Percentiles rank a stretch among this genome's conserved stretches.
Conservation (phyloP, 2,113 vertebrate species). For the Vanacampus margaritifer region DNA sequence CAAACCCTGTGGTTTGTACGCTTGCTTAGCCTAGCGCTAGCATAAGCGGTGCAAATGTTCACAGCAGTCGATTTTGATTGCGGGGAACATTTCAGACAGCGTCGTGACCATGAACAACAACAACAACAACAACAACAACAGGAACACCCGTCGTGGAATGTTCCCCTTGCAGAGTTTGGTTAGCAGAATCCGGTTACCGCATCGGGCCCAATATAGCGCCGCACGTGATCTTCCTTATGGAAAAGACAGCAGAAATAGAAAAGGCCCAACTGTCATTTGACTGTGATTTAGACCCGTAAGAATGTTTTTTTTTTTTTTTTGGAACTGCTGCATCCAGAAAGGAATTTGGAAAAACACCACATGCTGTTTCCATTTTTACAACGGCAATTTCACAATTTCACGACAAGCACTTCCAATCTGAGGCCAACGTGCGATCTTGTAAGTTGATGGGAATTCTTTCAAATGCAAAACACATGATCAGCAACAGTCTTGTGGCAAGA, state of each 20-base stretch:
- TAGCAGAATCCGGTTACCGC: constrained; percentile 59
- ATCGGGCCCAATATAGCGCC: constrained; percentile 54
- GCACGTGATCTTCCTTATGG: constrained; percentile 47
- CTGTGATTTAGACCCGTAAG: constrained; percentile 15
- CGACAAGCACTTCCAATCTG: background rate
- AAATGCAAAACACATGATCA: constrained; percentile 61
- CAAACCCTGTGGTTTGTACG: constrained; percentile 5
- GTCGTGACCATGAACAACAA: constrained; percentile 45
- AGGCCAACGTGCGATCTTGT: constrained; percentile 27
- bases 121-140: constrained; percentile 55
- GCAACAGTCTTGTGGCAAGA: constrained; percentile 12
- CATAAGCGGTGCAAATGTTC: constrained; percentile 17
- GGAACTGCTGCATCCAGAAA: background rate
- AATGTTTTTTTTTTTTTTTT: constrained; percentile 17
- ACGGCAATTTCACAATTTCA: constrained; percentile 7
- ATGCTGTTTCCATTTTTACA: constrained; percentile 16
- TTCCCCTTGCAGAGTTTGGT: constrained; percentile 42
- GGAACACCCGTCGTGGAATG: constrained; percentile 54
- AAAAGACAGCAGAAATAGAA: constrained; percentile 63
- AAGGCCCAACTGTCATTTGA: constrained; percentile 20
- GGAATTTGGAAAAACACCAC: background rate
- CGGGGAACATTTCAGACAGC: constrained; percentile 36
- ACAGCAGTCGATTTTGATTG: constrained; percentile 41
- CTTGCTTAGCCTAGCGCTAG: background rate
- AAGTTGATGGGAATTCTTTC: constrained; percentile 8